Evolutionary conservation across 2,113 vertebrate species (phyloP), one percentile per base, ranked within the genome.

Genomic region (Stictonetta naevosa): DNA sequence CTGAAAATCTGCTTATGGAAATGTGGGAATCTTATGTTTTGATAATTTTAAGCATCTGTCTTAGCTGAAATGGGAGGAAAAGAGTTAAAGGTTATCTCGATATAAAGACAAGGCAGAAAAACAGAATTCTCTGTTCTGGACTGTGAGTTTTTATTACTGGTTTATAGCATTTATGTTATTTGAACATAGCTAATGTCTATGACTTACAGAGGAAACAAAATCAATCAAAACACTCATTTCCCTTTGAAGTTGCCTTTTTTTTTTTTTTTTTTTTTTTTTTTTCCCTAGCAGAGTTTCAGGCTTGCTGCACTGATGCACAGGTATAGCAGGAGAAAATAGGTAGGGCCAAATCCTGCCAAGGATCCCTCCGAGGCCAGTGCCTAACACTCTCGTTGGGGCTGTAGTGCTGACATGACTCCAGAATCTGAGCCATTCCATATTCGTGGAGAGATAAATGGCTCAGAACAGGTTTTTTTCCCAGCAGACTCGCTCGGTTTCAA

Each of bases 151-250:
- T 96, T 96, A 44, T 86, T 80, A 72, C 31, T 84, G 58, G 23
- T 68, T 94, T 83, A 79, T 91, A 88, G 74, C n/a, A 87, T 55
- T 79, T 92, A 92, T 58, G 34, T 93, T 93, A 85, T 91, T 91
- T 96, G 69, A 89, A 92, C 53, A 73, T 79, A 73, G 50, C 40
- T 85, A 73, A 94, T 73, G 88, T 75, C 62, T 44, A 5, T 79
- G 81, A 89, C 53, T 79, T 93, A 75, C 16, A 62, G 88, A 81
- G 48, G 80, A 91, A 93, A 73, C n/a, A 86, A 58, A 91, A 93
- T 79, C 69, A 92, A 87, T 94, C 58, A 85, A 79, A 88, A 52
- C 5, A 26, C 53, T 94, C 20, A 66, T 94, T 91, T 84, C 72
- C 44, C 66, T 96, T 96, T 96, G 73, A 92, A 88, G 42, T 8